Evolutionary conservation across 2,888 invertebrate species (phyloP), one percentile per base, ranked within the genome.

Genomic region (Eupithecia tripunctaria): DNA sequence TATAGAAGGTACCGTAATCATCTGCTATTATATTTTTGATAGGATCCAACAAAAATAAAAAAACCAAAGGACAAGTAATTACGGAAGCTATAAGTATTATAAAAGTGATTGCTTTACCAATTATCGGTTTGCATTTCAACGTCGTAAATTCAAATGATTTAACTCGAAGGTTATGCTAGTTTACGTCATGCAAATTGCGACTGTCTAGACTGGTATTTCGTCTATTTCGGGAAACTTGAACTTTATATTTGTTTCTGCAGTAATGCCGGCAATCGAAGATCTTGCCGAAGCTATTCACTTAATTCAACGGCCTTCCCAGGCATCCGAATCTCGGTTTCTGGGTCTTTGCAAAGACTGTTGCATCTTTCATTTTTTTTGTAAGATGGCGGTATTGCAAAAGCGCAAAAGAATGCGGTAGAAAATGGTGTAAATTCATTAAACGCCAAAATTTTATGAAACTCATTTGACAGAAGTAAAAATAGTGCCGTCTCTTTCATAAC

Each of bases 141-240:
- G 29, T 68, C 67, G 67, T 56, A 51, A 67, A 59, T 59, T 32
- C 38, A 21, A 68, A 18, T 68, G 36, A 68, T 68, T 68, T 59
- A 59, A 38, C 36, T 38, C 25, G 38, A 68, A 59, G 68, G 68
- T 27, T 41, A 62, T 36, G 43, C 68, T 68, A 68, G 51, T 64
- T 67, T 62, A 36, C 67, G 67, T 69, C 69, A 67, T 62, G 62
- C 60, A 71, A 66, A 71, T 67, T 62, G 60, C 47, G 47, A 25
- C 62, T 36, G 71, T 67, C 71, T 69, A 69, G 69, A 66, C 66
- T 36, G 60, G 60, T 36, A 32, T 62, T 71, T 67, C 67, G 67
- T 62, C 71, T 71, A 71, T 70, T 70, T 70, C 32, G 70, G 70
- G 70, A 70, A 64, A 41, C 70, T 43, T 70, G 70, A 70, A 65